Conservation (phyloP, 1,140 invertebrate genomes). For the Lasioglossum baleicum region DNA sequence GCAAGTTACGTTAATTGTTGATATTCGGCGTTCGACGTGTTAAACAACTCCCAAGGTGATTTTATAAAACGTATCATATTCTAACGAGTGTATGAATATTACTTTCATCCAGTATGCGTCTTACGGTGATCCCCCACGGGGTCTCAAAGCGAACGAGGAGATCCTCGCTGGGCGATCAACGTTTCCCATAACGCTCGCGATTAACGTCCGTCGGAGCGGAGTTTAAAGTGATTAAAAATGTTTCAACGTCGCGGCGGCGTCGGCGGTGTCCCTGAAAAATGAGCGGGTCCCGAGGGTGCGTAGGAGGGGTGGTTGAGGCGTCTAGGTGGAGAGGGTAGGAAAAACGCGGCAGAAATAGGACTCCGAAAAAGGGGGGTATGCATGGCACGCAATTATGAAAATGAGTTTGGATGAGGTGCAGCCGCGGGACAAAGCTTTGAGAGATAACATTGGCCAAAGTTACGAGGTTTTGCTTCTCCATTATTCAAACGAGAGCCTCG, state of each 20-base stretch:
- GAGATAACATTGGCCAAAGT: slow-evolving; percentile 68
- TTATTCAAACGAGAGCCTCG: slow-evolving; percentile 64
- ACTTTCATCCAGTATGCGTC: too few species aligned
- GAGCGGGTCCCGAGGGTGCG: slow-evolving; percentile 1
- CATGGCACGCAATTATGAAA: slow-evolving; percentile 64
- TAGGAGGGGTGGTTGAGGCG: neutral
- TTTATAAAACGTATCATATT: too few species aligned
- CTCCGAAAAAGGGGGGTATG: slow-evolving; percentile 37
- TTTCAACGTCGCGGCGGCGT: slow-evolving; percentile 38
- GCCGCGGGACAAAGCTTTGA: slow-evolving; percentile 62
- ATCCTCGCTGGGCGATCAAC: too few species aligned
- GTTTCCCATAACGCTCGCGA: neutral
- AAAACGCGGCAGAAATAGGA: slow-evolving; percentile 23
- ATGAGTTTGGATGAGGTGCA: slow-evolving; percentile 62
- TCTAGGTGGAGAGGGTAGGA: neutral
- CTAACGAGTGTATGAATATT: too few species aligned
- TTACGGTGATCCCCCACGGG: too few species aligned
- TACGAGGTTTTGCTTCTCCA: slow-evolving; percentile 66
- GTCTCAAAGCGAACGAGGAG: too few species aligned
- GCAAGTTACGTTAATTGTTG: too few species aligned
- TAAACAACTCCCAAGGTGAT: too few species aligned
- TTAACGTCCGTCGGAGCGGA: slow-evolving; percentile 29
- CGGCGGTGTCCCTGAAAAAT: slow-evolving; percentile 27
- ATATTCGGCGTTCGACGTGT: too few species aligned
- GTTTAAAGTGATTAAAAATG: slow-evolving; percentile 62